Evolutionary conservation across 2,888 invertebrate genomes (phyloP), one percentile per base, ranked within the genome.

Genomic region (Cantharis rustica): DNA sequence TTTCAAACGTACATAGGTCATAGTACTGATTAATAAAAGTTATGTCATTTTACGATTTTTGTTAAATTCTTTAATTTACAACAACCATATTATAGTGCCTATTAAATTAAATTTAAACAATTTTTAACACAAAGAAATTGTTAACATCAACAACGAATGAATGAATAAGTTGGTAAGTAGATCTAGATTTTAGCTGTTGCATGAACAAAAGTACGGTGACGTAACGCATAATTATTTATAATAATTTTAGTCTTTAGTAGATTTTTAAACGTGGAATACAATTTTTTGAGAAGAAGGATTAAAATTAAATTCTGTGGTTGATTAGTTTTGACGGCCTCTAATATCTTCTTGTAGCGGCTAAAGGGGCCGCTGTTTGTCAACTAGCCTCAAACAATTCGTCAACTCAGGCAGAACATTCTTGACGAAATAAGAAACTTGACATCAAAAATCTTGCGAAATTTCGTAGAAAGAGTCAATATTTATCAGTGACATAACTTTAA

Each of bases 161-260:
- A 66, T 66, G 64, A 23, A 16, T 66, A 66, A 20, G 64, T 66
- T 66, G 64, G 64, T 66, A 66, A 66, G 64, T 66, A 66, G 64
- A 66, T 66, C 64, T 66, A 66, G 64, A 66, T 23, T 20, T 23
- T 20, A 66, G 20, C 23, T 66, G 23, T 66, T 66, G 64, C 64
- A 66, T 66, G 64, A 66, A 66, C 64, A 20, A 20, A 7, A 20
- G n/a, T 66, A 66, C 23, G 17, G 16, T 66, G 64, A 66, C 64
- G 64, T 66, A 66, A 16, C 23, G 16, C 13, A 66, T 66, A 66
- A 66, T 66, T 20, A 66, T 66, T 66, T 47, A n/a, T 47, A 47
- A 47, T 47, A 23, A 23, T 47, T 47, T 47, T 47, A 47, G n/a
- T n/a, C 47, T n/a, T 47, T 5, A 7, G 47, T 47, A 47, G n/a